Base-by-base conservation (phyloP, 2,797 vertebrate species). In the Semotilus atromaculatus region DNA sequence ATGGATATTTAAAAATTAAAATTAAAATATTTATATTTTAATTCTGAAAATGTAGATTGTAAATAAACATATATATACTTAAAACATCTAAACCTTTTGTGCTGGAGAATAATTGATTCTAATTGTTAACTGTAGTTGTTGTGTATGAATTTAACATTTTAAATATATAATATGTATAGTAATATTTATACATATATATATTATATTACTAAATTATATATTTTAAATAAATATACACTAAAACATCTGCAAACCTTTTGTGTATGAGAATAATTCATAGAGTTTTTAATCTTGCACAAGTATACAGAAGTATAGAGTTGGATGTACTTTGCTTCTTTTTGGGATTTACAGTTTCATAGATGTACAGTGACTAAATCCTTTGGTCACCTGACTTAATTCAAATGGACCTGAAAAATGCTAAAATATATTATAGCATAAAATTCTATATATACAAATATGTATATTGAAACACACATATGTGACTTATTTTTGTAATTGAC, bases 301-400 rank as follows among this genome's bases (percentile, higher is more conserved):
- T 64, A 1, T 62, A 64, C 14, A 66, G 40, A 70, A 70, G 74
- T 45, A 58, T 75, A 58, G 73, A 87, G 86, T 90, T 83, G 76
- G 84, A 87, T 71, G 80, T 93, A 80, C 84, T 84, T 85, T 88
- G 68, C 90, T 71, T 91, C 82, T 83, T 78, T 48, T 88, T 84
- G 73, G 89, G 89, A 85, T 40, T 88, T 88, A 87, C 64, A 82
- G 5, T 70, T 68, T 87, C 89, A 90, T 91, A 92, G 78, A 94
- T 93, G 89, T 87, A 88, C 78, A 85, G 87, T 93, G 93, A 91
- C 90, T 91, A 90, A 89, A 93, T 86, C 84, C 75, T 51, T 34
- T 38, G 45, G 74, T 40, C 13, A 55, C 48, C 16, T n/a, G 55
- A 62, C 21, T 75, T 45, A 70, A 55, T 19, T 82, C 74, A 67